Evolutionary conservation across 2,888 invertebrate species (phyloP).

Genomic region (Pyrocoelia pectoralis): DNA sequence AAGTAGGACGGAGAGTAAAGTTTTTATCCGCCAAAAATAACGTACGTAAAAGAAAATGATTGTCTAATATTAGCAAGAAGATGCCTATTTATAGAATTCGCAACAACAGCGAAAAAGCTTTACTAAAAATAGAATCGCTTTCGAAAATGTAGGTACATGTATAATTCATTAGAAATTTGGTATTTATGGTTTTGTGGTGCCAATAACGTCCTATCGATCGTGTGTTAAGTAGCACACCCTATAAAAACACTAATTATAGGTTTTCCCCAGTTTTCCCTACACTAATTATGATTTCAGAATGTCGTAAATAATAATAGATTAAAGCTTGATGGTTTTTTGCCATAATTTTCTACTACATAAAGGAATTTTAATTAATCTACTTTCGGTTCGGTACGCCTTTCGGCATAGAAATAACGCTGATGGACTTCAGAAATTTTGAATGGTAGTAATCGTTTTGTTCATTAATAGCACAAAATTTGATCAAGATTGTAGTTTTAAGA

Average conservation of each 20-base stretch:
- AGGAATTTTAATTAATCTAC: conserved; percentile 29
- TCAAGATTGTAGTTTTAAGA: conserved; percentile 13
- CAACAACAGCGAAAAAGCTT: conserved; percentile 14
- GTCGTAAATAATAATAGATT: conserved; percentile 32
- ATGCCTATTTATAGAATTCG: neutral
- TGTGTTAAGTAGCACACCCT: conserved; percentile 11
- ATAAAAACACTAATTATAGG: conserved; percentile 22
- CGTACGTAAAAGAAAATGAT: no score
- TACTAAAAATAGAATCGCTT: conserved; percentile 21
- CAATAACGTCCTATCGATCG: conserved; percentile 20
- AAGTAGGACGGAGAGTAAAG: no score
- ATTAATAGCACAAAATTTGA: neutral
- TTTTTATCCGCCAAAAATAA: no score
- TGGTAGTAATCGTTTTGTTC: conserved; percentile 8
- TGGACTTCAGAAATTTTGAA: neutral
- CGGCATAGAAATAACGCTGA: conserved; percentile 7
- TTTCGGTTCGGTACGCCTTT: conserved; percentile 15
- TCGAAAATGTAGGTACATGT: conserved; percentile 19
- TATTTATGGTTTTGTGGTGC: conserved; percentile 21
- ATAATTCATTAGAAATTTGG: conserved; percentile 23
- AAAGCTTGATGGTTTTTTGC: conserved; percentile 26
- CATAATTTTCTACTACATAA: conserved; percentile 26
- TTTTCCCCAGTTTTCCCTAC: conserved; percentile 23
- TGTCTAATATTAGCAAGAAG: neutral
- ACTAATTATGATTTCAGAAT: conserved; percentile 30